These are phyloP conservation scores for Aleiodes sp. DNA, from an alignment of 1,140 invertebrate species.

Conservation along the genomic window DNA sequence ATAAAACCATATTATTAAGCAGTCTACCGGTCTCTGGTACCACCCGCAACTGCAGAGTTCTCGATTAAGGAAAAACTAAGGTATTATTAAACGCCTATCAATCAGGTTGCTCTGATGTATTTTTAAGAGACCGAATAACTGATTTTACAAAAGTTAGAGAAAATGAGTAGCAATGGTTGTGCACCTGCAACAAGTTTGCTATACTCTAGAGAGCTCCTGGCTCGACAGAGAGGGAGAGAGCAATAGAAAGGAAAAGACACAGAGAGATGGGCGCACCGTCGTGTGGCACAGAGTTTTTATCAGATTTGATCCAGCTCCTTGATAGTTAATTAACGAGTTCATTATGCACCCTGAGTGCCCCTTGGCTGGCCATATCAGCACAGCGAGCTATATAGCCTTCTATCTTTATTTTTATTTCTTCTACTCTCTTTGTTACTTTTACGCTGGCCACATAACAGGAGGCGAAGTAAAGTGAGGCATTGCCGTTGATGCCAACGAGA, in stretches of 20 bases:
- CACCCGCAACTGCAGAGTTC: slow-evolving; percentile 3
- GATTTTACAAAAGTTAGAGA: slow-evolving; percentile 7
- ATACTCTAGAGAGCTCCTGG: background rate
- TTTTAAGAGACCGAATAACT: slow-evolving; percentile 55
- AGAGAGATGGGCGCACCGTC: slow-evolving; percentile 60
- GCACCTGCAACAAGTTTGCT: background rate
- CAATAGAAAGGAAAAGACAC: too few species aligned
- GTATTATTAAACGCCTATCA: slow-evolving; percentile 64
- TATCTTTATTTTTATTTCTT: background rate
- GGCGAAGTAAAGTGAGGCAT: slow-evolving; percentile 61
- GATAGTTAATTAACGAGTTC: slow-evolving; percentile 68
- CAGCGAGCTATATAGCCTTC: background rate
- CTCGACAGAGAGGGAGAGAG: too few species aligned
- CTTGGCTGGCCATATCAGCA: slow-evolving; percentile 25
- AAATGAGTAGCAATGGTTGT: background rate
- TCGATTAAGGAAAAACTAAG: slow-evolving; percentile 4
- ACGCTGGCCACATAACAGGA: slow-evolving; percentile 35
- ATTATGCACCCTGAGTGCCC: slow-evolving; percentile 63
- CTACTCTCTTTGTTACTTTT: slow-evolving; percentile 36
- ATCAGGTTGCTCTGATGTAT: slow-evolving; percentile 58
- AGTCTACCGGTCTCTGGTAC: slow-evolving; percentile 1
- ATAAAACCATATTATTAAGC: slow-evolving; percentile 62
- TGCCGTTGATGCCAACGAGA: slow-evolving; percentile 56
- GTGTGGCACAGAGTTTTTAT: slow-evolving; percentile 61
- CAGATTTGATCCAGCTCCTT: slow-evolving; percentile 64